These are phyloP conservation scores for Poicephalus gulielmi DNA, from an alignment of 2,113 vertebrate genomes.

Conservation along the genomic window DNA sequence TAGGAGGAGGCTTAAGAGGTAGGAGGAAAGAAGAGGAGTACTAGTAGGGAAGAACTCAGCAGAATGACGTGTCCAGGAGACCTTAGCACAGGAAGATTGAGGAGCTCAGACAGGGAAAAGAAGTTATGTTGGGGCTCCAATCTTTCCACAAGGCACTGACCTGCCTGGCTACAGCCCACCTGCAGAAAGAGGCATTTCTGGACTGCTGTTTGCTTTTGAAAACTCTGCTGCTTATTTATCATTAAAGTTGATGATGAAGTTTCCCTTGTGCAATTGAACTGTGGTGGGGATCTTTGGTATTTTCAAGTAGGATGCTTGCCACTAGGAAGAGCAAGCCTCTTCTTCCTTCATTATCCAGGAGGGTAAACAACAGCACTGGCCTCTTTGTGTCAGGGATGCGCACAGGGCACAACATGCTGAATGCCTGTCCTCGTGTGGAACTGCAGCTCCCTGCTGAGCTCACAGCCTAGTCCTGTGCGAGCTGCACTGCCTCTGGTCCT, in stretches of 20 bases:
- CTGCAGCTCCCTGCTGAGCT: neutral
- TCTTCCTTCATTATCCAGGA: neutral
- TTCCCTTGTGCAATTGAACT: neutral
- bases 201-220: neutral
- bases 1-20: neutral
- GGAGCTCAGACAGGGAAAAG: neutral
- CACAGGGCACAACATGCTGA: neutral
- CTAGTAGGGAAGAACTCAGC: neutral
- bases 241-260: rapidly evolving
- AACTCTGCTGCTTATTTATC: neutral
- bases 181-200: neutral
- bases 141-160: neutral
- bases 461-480: neutral
- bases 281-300: neutral
- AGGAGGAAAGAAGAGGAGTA: neutral
- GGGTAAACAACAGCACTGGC: neutral
- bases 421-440: neutral
- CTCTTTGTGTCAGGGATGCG: neutral
- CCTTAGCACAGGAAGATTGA: neutral
- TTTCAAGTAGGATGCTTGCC: neutral
- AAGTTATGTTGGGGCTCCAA: neutral
- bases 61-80: neutral
- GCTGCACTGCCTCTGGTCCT: neutral
- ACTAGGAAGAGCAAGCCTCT: neutral
- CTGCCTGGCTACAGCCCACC: neutral